These are phyloP conservation scores for Agrilus biguttatus DNA, from an alignment of 2,888 invertebrate genomes.

Conservation along the genomic window DNA sequence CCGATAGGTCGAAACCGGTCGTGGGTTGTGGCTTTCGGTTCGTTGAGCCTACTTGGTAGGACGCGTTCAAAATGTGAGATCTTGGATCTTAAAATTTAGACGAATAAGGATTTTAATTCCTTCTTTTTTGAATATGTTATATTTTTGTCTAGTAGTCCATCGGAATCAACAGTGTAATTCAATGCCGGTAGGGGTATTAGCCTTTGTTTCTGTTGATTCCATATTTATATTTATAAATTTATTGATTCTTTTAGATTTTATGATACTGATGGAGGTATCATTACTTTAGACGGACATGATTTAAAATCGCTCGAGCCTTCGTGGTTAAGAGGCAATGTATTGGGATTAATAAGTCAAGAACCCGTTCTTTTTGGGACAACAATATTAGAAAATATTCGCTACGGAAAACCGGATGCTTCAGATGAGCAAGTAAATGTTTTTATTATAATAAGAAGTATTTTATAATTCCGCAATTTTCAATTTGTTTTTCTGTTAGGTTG, in stretches of 20 bases:
- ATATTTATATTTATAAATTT: conserved; percentile 8
- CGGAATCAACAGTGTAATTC: too few relatives aligned
- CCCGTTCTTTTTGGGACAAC: conserved; percentile 86
- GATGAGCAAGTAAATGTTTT: conserved; percentile 44
- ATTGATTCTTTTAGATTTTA: conserved; percentile 61
- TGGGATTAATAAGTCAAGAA: conserved; percentile 88
- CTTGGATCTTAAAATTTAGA: too few relatives aligned
- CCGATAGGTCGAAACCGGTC: too few relatives aligned
- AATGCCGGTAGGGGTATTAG: too few relatives aligned
- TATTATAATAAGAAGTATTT: background rate
- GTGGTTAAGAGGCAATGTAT: conserved; percentile 72
- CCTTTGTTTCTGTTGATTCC: too few relatives aligned
- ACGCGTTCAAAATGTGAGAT: too few relatives aligned
- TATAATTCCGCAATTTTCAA: background rate
- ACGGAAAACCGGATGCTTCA: conserved; percentile 58
- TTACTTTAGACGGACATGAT: conserved; percentile 64
- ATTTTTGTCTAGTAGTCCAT: too few relatives aligned
- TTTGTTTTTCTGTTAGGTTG: conserved; percentile 37
- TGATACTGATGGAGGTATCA: conserved; percentile 55
- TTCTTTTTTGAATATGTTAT: too few relatives aligned
- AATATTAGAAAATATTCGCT: conserved; percentile 87
- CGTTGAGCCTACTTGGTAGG: too few relatives aligned
- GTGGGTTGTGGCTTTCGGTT: too few relatives aligned
- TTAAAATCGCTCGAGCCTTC: conserved; percentile 56
- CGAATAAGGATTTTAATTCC: too few relatives aligned